Conservation (phyloP, 2,113 vertebrate genomes). For the Asarcornis scutulata region DNA sequence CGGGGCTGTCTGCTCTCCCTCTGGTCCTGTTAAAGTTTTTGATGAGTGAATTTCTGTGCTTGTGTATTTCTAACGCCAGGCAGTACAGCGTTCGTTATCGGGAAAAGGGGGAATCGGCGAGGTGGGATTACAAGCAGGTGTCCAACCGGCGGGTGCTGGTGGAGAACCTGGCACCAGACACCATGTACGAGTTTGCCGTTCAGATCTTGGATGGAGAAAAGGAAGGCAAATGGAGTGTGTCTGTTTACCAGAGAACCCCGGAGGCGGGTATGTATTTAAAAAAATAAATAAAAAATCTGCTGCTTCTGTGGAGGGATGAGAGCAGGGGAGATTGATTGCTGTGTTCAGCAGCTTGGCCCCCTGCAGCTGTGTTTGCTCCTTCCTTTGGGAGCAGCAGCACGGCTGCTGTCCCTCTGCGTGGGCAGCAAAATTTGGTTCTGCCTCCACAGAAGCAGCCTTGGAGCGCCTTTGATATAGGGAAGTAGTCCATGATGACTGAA, state of each 20-base stretch:
- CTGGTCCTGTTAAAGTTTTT: neutral
- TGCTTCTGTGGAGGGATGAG: rapidly evolving
- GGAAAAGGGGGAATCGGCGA: slow-evolving; percentile 94
- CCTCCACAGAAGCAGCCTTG: neutral
- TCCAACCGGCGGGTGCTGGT: slow-evolving; percentile 84
- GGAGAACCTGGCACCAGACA: slow-evolving; percentile 87
- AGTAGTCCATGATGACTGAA: neutral
- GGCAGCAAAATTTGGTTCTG: neutral
- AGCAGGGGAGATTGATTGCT: neutral
- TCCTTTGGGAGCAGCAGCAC: neutral
- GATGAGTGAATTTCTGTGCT: rapidly evolving
- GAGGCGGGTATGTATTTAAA: slow-evolving; percentile 86
- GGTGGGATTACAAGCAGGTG: slow-evolving; percentile 93
- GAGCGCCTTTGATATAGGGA: neutral
- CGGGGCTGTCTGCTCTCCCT: neutral
- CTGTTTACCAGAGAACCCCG: slow-evolving; percentile 94
- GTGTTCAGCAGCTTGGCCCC: neutral
- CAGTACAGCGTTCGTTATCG: slow-evolving; percentile 90
- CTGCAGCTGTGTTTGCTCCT: neutral
- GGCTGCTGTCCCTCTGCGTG: neutral
- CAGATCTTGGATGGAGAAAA: slow-evolving; percentile 87
- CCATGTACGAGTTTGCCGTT: slow-evolving; percentile 96
- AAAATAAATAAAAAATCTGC: neutral
- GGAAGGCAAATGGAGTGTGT: slow-evolving; percentile 90
- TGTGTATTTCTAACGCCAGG: slow-evolving; percentile 59